These are phyloP conservation scores for Motacilla tschutschensis DNA, from an alignment of 2,113 vertebrate species.

Conservation along the genomic window DNA sequence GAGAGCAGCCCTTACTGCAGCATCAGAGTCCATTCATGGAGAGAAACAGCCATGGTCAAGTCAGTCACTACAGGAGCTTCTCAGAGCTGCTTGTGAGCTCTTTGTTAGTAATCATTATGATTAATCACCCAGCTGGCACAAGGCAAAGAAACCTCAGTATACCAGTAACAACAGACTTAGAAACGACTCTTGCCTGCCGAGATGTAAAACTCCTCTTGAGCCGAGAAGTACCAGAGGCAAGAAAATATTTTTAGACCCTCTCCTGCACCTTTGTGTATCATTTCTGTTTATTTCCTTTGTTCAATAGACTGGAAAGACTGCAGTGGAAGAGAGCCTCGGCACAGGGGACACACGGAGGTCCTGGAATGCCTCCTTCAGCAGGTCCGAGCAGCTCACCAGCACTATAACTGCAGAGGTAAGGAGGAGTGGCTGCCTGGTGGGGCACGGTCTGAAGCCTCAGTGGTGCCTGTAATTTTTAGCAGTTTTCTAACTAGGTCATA, in stretches of 20 bases:
- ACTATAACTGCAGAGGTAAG: slow-evolving; percentile 89
- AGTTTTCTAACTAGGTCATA: slow-evolving; percentile 81
- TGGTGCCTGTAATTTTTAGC: slow-evolving; percentile 91
- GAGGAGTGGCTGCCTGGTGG: slow-evolving; percentile 77
- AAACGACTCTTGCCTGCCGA: background rate
- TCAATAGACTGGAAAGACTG: slow-evolving; percentile 92
- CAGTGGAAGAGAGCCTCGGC: slow-evolving; percentile 82
- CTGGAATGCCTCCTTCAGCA: slow-evolving; percentile 93
- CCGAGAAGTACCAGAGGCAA: background rate
- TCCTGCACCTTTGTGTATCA: slow-evolving; percentile 54
- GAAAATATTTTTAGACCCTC: slow-evolving; percentile 28
- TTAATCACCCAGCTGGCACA: slow-evolving; percentile 8
- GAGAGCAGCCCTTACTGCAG: background rate
- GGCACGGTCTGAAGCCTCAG: slow-evolving; percentile 80
- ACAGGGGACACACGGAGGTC: slow-evolving; percentile 86
- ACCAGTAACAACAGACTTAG: background rate
- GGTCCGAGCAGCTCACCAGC: slow-evolving; percentile 88
- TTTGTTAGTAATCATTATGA: slow-evolving; percentile 17
- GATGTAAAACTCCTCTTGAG: background rate
- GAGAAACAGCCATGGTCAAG: background rate
- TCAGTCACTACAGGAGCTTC: background rate
- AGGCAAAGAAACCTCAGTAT: background rate
- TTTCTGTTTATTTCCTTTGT: slow-evolving; percentile 76
- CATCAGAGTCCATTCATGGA: background rate
- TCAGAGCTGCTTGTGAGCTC: background rate